Percentiles rank a stretch among this genome's conserved stretches.
Evolutionary conservation across 92 coral and sea anemone species (phyloP).

Genomic region (Bergia puertoricense): DNA sequence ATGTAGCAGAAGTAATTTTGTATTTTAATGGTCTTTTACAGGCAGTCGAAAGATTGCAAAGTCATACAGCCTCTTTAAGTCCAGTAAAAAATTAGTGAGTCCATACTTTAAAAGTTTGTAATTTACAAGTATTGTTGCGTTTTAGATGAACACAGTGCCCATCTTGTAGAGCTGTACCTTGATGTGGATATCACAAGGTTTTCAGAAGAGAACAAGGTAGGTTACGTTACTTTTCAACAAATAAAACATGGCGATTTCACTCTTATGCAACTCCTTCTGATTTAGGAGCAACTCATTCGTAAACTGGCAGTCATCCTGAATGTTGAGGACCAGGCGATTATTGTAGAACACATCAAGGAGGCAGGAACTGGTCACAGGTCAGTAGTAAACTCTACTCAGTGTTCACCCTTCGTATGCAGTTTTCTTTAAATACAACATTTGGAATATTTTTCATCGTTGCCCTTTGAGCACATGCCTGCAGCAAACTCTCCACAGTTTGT

Average conservation of each 20-base stretch:
- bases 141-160: conserved; percentile 93
- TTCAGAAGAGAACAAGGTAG: conserved; percentile 96
- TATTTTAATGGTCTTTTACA: too few species aligned
- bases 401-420: neutral
- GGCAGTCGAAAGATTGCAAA: too few species aligned
- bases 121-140: neutral
- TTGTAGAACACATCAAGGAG: conserved; percentile 92
- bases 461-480: too few species aligned
- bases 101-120: neutral
- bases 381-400: neutral
- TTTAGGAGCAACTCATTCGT: conserved; percentile 92
- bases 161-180: conserved; percentile 90
- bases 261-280: neutral
- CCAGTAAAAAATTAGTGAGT: neutral
- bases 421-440: neutral
- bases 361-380: conserved; percentile 99
- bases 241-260: neutral
- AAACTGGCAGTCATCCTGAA: conserved; percentile 93
- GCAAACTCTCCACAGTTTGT: too few species aligned
- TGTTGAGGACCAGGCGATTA: conserved; percentile 88
- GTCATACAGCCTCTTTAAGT: too few species aligned
- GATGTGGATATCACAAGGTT: conserved; percentile 97
- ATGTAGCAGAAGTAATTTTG: too few species aligned
- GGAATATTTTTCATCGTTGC: neutral
- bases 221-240: neutral